A percentile compares a stretch with the other conserved stretches of the same genome.
These are phyloP conservation scores for Zhengitettix transpicula DNA, from an alignment of 2,888 invertebrate species.

Conservation along the genomic window DNA sequence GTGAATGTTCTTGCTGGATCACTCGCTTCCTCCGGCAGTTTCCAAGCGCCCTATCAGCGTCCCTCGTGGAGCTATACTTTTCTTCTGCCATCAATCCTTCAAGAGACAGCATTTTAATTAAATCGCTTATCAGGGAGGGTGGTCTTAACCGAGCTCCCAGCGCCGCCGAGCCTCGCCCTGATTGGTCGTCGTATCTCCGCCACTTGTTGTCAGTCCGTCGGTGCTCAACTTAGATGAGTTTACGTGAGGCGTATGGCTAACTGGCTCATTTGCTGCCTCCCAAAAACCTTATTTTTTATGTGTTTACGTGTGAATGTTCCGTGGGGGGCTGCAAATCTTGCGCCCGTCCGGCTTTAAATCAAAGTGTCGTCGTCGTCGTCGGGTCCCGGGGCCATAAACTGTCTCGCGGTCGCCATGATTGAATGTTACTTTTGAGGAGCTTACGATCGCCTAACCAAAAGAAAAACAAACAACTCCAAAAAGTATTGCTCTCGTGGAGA, in stretches of 20 bases:
- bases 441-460: too few species aligned
- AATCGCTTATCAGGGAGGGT: conserved; percentile 26
- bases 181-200: neutral
- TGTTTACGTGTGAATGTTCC: neutral
- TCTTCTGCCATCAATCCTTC: conserved; percentile 25
- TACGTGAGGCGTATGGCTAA: neutral
- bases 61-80: neutral
- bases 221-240: neutral
- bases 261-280: neutral
- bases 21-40: too few species aligned
- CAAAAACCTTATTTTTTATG: neutral
- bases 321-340: neutral
- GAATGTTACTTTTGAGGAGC: too few species aligned
- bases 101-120: conserved; percentile 33
- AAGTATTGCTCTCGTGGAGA: too few species aligned
- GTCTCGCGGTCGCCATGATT: too few species aligned
- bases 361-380: too few species aligned
- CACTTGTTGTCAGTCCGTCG: neutral
- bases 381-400: too few species aligned
- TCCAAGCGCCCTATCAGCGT: too few species aligned
- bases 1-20: too few species aligned
- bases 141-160: conserved; percentile 1
- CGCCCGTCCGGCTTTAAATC: neutral
- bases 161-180: neutral
- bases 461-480: too few species aligned